These are phyloP conservation scores for Melitaea athalia DNA, from an alignment of 2,888 invertebrate genomes.

Conservation along the genomic window DNA sequence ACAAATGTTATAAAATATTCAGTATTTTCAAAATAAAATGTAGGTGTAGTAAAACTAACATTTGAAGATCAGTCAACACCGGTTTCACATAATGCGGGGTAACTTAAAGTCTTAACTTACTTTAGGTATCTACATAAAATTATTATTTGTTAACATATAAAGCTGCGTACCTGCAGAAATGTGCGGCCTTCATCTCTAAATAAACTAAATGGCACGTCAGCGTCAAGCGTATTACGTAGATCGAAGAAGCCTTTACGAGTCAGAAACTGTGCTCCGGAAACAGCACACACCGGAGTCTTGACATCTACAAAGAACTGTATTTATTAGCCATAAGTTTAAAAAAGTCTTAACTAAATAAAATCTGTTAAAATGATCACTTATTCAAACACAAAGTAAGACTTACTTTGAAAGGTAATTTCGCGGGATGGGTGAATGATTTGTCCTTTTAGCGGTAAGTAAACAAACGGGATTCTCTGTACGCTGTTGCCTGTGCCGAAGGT, in stretches of 20 bases:
- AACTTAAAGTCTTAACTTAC: not conserved
- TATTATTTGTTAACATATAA: not conserved
- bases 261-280: conserved; percentile 92
- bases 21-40: too few species aligned
- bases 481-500: conserved; percentile 88
- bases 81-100: too few species aligned
- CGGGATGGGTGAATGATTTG: conserved; percentile 94
- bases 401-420: conserved; percentile 92
- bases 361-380: not conserved
- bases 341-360: not conserved
- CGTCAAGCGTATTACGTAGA: conserved; percentile 87
- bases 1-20: too few species aligned
- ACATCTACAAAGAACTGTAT: conserved; percentile 80
- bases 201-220: conserved; percentile 90
- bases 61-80: too few species aligned
- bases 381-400: conserved; percentile 36
- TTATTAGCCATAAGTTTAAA: not conserved
- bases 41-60: too few species aligned
- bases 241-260: conserved; percentile 91
- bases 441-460: conserved; percentile 91
- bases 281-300: conserved; percentile 91
- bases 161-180: conserved; percentile 86
- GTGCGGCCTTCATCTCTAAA: conserved; percentile 91
- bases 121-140: not conserved
- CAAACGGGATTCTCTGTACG: conserved; percentile 91